Evolutionary conservation across 1,140 invertebrate species (phyloP), one percentile per base, ranked within the genome.

Genomic region (Araneus ventricosus): DNA sequence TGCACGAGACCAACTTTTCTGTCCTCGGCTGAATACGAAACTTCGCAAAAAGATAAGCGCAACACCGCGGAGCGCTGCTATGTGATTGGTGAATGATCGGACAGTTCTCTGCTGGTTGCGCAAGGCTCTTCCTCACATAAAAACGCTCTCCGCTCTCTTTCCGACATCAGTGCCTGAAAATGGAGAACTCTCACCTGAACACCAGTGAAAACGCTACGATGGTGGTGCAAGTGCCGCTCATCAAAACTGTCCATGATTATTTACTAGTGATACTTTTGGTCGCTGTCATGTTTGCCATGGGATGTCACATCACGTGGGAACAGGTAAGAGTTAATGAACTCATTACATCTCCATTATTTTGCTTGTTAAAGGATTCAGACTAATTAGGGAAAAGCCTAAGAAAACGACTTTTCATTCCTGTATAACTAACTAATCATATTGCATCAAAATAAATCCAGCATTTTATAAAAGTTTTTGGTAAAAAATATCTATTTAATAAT

Each of bases 211-310:
- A 84, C 37, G 70, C 39, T 8, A 91, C 79, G 1, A 22, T 34
- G 7, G 80, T 67, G 57, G 90, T 39, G 7, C 34, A 41, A 67
- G 84, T 88, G 63, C 94, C 94, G 17, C 7, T 94, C 27, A 93
- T 95, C 63, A 95, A 95, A 93, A 92, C 89, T 37, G 94, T 87
- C 27, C 94, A 94, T 37, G 95, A 95, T 87, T 80, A 94, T 45
- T 89, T 95, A 24, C 86, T 95, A 7, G 94, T 94, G 22, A 63
- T 93, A 20, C 92, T 95, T 6, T 88, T 95, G 0, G 93, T 95
- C 2, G 93, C 95, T 10, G 95, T 95, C 30, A 95, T 95, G 95
- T 94, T 95, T 82, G 94, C 95, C 6, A 95, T 95, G 95, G 95
- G 95, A 37, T 95, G 94, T 70, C 94, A 94, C 22, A 95, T 95